Evolutionary conservation across 2,797 vertebrate genomes (phyloP).

Genomic region (Dallia pectoralis): DNA sequence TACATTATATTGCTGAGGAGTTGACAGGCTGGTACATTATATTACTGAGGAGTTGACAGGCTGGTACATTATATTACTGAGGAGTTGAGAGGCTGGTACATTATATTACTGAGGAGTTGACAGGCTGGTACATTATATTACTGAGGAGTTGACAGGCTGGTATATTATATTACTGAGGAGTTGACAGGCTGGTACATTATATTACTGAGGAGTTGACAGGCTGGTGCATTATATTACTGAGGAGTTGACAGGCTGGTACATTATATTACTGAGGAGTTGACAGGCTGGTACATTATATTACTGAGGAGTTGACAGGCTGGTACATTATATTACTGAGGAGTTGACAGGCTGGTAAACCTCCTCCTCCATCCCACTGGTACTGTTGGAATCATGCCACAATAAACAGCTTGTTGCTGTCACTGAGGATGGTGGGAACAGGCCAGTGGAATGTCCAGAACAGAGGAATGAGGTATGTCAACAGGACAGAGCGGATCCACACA

Average conservation of each 20-base stretch:
- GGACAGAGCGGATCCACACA: neutral
- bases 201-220: too few relatives aligned
- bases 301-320: too few relatives aligned
- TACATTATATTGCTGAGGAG: too few relatives aligned
- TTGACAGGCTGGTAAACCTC: neutral
- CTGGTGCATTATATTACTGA: constrained; percentile 26
- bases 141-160: constrained; percentile 25
- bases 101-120: too few relatives aligned
- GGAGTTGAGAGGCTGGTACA: too few relatives aligned
- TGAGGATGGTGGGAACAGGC: constrained; percentile 38
- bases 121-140: neutral
- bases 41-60: too few relatives aligned
- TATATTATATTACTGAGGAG: too few relatives aligned
- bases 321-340: too few relatives aligned
- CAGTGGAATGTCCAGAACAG: constrained; percentile 14
- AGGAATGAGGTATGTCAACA: constrained; percentile 12
- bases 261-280: too few relatives aligned
- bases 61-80: too few relatives aligned
- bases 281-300: constrained; percentile 19
- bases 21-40: too few relatives aligned
- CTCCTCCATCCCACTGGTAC: constrained; percentile 4
- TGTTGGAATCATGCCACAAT: constrained; percentile 31
- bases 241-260: constrained; percentile 28
- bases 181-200: constrained; percentile 34
- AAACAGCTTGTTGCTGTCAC: constrained; percentile 42